Conservation (phyloP, 2,797 vertebrate species). For the Ptychadena robeensis region DNA sequence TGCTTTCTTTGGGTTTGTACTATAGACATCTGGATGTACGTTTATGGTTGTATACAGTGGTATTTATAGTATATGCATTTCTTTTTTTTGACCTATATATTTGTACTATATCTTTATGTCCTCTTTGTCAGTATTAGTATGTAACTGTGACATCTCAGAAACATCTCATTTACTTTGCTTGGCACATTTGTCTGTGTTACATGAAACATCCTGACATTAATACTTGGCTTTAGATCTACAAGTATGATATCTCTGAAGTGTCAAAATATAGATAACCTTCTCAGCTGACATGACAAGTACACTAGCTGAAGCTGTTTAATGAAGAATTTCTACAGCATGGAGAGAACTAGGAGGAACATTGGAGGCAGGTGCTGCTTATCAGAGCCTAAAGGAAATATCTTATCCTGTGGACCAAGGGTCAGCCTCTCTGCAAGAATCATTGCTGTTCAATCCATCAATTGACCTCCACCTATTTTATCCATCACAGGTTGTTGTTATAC, state of each 20-base stretch:
- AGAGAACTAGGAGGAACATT: slow-evolving; percentile 16
- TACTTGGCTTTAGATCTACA: slow-evolving; percentile 21
- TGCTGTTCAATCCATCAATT: slow-evolving; percentile 12
- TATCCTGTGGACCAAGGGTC: slow-evolving; percentile 43
- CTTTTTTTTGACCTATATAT: too few relatives aligned
- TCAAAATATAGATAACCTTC: slow-evolving; percentile 45
- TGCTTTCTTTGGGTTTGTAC: too few relatives aligned
- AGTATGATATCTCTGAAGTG: slow-evolving; percentile 34
- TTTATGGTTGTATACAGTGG: too few relatives aligned
- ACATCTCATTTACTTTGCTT: neutral
- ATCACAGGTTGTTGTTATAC: neutral
- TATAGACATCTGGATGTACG: too few relatives aligned
- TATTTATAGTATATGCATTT: too few relatives aligned
- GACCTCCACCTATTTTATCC: slow-evolving; percentile 7
- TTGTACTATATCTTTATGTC: neutral
- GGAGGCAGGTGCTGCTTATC: slow-evolving; percentile 34
- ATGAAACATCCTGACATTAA: slow-evolving; percentile 30
- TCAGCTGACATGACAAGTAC: slow-evolving; percentile 27
- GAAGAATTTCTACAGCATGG: slow-evolving; percentile 9
- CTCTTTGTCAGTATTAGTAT: neutral
- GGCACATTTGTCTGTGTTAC: neutral
- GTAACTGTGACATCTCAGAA: neutral
- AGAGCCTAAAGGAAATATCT: slow-evolving; percentile 43
- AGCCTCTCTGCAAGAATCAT: slow-evolving; percentile 23
- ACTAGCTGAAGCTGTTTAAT: slow-evolving; percentile 27